Evolutionary conservation across 1,140 invertebrate genomes (phyloP).

Genomic region (Asbolus verrucosus): DNA sequence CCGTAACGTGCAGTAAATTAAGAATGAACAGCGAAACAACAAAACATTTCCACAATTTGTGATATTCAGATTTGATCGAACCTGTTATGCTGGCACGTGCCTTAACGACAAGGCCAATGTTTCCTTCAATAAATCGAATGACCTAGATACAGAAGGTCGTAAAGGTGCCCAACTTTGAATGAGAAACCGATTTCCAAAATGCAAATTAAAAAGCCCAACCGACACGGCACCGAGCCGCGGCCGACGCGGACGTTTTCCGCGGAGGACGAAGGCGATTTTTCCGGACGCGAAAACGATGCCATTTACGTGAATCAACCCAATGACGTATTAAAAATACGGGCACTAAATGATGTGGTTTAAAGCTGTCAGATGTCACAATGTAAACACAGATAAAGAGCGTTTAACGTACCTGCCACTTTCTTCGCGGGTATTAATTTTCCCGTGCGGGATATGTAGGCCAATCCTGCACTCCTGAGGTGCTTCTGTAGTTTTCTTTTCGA

Average conservation of each 20-base stretch:
- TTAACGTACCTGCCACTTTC: conserved; percentile 65
- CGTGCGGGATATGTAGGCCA: conserved; percentile 66
- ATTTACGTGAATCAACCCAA: conserved; percentile 50
- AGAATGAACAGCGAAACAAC: not conserved
- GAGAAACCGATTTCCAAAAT: conserved; percentile 13
- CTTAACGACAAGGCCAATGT: conserved; percentile 58
- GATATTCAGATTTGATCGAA: conserved; percentile 23
- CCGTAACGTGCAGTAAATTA: not conserved
- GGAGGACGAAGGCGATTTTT: not conserved
- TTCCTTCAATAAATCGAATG: conserved; percentile 59
- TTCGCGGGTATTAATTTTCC: conserved; percentile 67
- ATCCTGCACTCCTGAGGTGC: conserved; percentile 65
- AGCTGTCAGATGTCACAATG: conserved; percentile 52
- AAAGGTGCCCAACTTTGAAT: conserved; percentile 41
- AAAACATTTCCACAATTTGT: conserved; percentile 16
- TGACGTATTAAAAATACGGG: conserved; percentile 51
- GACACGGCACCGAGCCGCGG: not conserved
- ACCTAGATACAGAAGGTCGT: conserved; percentile 58
- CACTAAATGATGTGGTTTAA: conserved; percentile 47
- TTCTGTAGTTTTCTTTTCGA: conserved; percentile 66
- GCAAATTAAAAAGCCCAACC: not conserved
- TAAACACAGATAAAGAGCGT: conserved; percentile 50
- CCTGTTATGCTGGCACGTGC: conserved; percentile 52
- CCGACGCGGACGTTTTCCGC: not conserved
- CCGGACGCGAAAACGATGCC: conserved; percentile 40